Base-by-base conservation (phyloP, 2,113 vertebrate genomes). In the Pterocles gutturalis region DNA sequence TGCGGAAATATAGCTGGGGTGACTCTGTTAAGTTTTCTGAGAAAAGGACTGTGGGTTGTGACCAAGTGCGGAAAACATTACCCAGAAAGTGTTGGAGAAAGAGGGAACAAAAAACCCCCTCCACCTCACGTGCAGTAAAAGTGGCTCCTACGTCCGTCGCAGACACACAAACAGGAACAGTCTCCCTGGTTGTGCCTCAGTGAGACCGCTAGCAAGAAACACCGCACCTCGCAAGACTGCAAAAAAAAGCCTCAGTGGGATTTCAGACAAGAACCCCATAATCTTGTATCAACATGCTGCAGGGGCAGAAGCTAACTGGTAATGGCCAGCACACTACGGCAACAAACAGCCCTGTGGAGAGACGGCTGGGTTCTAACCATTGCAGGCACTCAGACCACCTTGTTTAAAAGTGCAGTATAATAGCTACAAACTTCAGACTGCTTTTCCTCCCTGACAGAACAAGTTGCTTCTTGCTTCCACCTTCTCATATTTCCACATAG, bases 401-500 rank as follows among this genome's bases (percentile, higher is more conserved):
- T 5, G 0, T 34, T 90, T 49, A 46, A 80, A 69, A 94, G 57
- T 22, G 66, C 69, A 19, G 25, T 54, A 8, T 5, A 71, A 67
- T 9, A 69, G 54, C 73, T 78, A 66, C 69, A n/a, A 38, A 87
- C 38, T 60, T 73, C 65, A 85, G 80, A 22, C 45, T 51, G 77
- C 69, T 93, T 92, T 88, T 83, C 80, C 81, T 93, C 65, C 75
- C 71, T 67, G 72, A 45, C 75, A 21, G 31, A 90, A 38, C 96
- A 93, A 92, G 95, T 43, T 69, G 25, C n/a, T 82, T 90, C 96
- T 93, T 94, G 97, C 90, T 93, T 95, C 71, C 54, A 73, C 69
- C 62, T 69, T 95, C 91, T 94, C 80, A 0, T 71, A 84, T 96
- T 96, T 96, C 87, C 33, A 9, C 53, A 76, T 29, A 91, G 92